Evolutionary conservation across 1,140 invertebrate genomes (phyloP).

Genomic region (Mylabris phalerata): DNA sequence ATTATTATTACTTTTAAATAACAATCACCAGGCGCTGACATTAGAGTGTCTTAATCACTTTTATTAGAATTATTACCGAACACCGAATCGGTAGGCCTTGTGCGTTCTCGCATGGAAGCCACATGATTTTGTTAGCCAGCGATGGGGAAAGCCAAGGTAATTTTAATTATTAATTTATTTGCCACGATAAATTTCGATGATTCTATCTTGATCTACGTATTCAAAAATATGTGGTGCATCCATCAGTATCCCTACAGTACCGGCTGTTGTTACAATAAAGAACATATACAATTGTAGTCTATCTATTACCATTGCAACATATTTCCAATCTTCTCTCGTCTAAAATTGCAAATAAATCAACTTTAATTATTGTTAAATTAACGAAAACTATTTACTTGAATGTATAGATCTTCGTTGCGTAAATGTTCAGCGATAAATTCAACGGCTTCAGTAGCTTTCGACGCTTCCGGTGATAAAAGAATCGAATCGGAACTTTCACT

Average conservation of each 20-base stretch:
- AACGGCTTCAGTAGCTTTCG: slow-evolving; percentile 92
- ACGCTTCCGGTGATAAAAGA: slow-evolving; percentile 83
- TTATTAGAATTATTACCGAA: slow-evolving; percentile 6
- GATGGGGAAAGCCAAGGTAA: slow-evolving; percentile 22
- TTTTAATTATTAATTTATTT: slow-evolving; percentile 52
- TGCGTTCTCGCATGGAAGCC: slow-evolving; percentile 33
- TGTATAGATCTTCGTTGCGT: slow-evolving; percentile 92
- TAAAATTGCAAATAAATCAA: slow-evolving; percentile 42
- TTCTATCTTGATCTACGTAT: slow-evolving; percentile 94
- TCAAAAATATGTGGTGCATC: slow-evolving; percentile 99
- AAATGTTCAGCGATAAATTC: slow-evolving; percentile 98
- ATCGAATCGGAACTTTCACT: slow-evolving; percentile 87
- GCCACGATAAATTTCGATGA: slow-evolving; percentile 90
- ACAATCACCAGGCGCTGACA: slow-evolving; percentile 15
- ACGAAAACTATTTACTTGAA: slow-evolving; percentile 66
- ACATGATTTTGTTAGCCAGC: slow-evolving; percentile 29
- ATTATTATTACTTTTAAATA: neutral
- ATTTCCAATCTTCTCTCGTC: slow-evolving; percentile 99
- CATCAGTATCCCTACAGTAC: slow-evolving; percentile 94
- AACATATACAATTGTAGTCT: slow-evolving; percentile 95
- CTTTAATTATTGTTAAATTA: neutral
- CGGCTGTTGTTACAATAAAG: slow-evolving; percentile 91
- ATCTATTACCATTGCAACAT: slow-evolving; percentile 99
- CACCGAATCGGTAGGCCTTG: slow-evolving; percentile 25
- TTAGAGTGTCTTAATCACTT: slow-evolving; percentile 12